Evolutionary conservation across 2,113 vertebrate genomes (phyloP).

Genomic region (Notiomystis cincta): DNA sequence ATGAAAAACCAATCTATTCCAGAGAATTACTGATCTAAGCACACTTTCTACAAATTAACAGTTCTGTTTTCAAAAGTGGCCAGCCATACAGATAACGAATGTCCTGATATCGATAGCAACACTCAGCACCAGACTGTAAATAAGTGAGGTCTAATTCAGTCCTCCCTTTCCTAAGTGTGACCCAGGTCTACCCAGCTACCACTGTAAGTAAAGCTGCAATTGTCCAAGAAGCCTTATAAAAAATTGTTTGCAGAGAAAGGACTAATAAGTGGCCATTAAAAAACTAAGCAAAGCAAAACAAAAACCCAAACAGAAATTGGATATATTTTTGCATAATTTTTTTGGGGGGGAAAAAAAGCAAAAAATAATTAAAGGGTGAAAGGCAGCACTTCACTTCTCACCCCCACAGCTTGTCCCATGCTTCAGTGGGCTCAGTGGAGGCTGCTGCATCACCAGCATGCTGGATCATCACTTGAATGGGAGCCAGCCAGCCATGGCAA

Average conservation of each 20-base stretch:
- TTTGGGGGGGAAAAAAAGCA: neutral
- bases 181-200: neutral
- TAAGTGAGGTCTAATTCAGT: neutral
- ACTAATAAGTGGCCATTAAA: neutral
- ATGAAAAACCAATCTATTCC: neutral
- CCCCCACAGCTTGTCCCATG: neutral
- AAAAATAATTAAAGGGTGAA: neutral
- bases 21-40: neutral
- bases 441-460: neutral
- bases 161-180: neutral
- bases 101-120: neutral
- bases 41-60: neutral
- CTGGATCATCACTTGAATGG: conserved; percentile 28
- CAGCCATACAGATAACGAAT: neutral
- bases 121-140: neutral
- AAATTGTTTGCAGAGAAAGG: neutral
- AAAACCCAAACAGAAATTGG: neutral
- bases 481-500: conserved; percentile 38
- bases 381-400: neutral
- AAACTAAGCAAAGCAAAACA: neutral
- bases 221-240: neutral
- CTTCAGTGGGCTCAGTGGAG: neutral
- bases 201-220: neutral
- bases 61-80: neutral
- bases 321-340: neutral